Base-by-base conservation (phyloP, 2,888 invertebrate genomes). In the Hyppa rectilinea region DNA sequence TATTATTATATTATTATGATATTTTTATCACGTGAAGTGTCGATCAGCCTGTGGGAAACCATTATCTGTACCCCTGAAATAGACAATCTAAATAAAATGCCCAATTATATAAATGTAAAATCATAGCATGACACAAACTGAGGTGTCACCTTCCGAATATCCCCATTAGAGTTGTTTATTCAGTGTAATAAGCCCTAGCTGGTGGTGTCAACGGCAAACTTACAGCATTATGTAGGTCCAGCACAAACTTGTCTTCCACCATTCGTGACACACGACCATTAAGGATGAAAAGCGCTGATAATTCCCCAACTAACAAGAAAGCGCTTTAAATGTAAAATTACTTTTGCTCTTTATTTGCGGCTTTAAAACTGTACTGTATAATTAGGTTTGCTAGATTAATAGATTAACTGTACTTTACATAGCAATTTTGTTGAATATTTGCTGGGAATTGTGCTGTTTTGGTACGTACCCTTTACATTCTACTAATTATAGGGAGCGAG, bases 221-320 rank as follows among this genome's bases (percentile, higher is more conserved):
- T 82, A 43, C 55, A 65, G 74, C 58, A 69, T 76, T 82, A 76
- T 75, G 62, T 73, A 75, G 75, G 68, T 70, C 84, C 81, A 74
- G 73, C 45, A 49, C 65, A 81, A 81, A 84, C 79, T 84, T 73
- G 84, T 81, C 71, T 82, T 71, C 68, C 60, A 12, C 34, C 23
- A 31, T 76, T 76, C 78, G 81, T 81, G 85, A 76, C 70, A 81
- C 59, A 79, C 56, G 9, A 9, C 68, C 60, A 81, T 81, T 84
- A 81, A 2, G 69, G 77, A 69, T 77, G 34, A 62, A 29, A 75
- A 83, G 55, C 78, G 47, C 78, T 67, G 85, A 81, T 81, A 69
- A 85, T 75, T 71, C 83, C 23, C 53, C 77, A 71, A 68, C 80
- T 67, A 83, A 83, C 83, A 83, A 83, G 83, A 80, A 85, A 80